Evolutionary conservation across 35 echinoderm and acorn worm species (phyloP), one percentile per base, ranked within the genome.

Genomic region (Heliocidaris erythrogramma): DNA sequence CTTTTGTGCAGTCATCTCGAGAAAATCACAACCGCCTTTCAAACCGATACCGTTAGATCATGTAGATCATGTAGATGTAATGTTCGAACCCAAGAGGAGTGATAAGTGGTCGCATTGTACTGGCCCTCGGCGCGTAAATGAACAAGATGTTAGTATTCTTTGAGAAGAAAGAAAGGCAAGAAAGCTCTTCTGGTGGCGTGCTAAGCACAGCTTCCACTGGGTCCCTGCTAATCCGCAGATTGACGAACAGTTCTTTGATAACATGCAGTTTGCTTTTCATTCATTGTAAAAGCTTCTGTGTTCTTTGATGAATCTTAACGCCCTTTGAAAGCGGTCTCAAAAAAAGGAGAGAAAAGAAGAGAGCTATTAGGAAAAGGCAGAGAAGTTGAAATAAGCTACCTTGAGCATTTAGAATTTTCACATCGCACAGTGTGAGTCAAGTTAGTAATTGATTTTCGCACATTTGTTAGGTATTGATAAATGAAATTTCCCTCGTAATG

Each of bases 191-290:
- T 78, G 65, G 65, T 78, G 65, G 65, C 65, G 65, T 78, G 14
- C 35, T 42, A 42, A 42, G 69, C 29, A 5, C 18, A 48, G 5
- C 87, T 48, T 48, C 31, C 87, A 89, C 31, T 13, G 14, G 47
- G 29, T 3, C 47, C 14, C 31, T 89, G 30, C 16, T 89, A 89
- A 89, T 89, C 87, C 87, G 13, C 16, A 13, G 31, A 32, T 89
- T 48, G 30, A 9, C 18, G 87, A 89, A 42, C 87, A 27, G 30
- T 78, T 27, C 87, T 89, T 47, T 89, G 31, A 89, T 31, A 89
- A 89, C 87, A 89, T 11, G 87, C 12, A 13, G 87, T 89, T 89
- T 89, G 47, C 87, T 89, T 48, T 48, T 47, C 47, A 89, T 89
- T 89, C 87, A 89, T 18, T 31, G 47, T n/a, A 31, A 89, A 89